phyloP scores from a whole-genome alignment of 2,888 invertebrate species.

The Fragum whitleyi region DNA sequence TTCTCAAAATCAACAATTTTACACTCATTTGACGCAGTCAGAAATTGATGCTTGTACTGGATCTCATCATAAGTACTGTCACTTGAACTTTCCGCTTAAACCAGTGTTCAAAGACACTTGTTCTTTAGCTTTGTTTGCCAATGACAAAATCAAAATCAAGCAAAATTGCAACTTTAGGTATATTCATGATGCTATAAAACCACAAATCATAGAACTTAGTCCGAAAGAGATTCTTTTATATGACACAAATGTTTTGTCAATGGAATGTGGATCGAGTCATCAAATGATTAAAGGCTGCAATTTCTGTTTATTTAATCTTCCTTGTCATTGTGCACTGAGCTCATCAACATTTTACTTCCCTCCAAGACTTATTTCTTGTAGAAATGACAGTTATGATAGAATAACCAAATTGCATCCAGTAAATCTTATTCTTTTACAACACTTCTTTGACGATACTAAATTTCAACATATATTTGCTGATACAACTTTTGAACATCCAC shows the following conservation, averaged over 20 bases:
- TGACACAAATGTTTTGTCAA: background rate
- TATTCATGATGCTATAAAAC: conserved; percentile 28
- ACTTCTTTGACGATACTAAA: conserved; percentile 35
- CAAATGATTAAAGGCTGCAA: conserved; percentile 35
- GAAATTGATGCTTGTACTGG: conserved; percentile 32
- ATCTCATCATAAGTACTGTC: conserved; percentile 12
- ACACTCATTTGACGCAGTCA: conserved; percentile 20
- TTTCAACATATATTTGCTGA: conserved; percentile 33
- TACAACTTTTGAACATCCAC: conserved; percentile 24
- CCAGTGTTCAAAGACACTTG: conserved; percentile 26
- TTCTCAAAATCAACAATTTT: conserved; percentile 45
- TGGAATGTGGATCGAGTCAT: conserved; percentile 19
- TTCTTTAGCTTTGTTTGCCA: conserved; percentile 19
- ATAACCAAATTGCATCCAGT: conserved; percentile 41
- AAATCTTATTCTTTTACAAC: conserved; percentile 39
- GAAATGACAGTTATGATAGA: background rate
- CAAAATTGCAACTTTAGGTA: conserved; percentile 27
- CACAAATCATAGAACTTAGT: conserved; percentile 31
- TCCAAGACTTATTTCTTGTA: conserved; percentile 21
- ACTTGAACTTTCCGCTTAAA: conserved; percentile 16
- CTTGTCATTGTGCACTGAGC: conserved; percentile 25
- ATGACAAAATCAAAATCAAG: conserved; percentile 14
- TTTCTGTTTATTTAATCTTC: conserved; percentile 28
- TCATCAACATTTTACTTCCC: conserved; percentile 10
- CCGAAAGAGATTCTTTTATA: conserved; percentile 25